phyloP scores from a whole-genome alignment of 2,797 vertebrate species.

The Strix occidentalis region DNA sequence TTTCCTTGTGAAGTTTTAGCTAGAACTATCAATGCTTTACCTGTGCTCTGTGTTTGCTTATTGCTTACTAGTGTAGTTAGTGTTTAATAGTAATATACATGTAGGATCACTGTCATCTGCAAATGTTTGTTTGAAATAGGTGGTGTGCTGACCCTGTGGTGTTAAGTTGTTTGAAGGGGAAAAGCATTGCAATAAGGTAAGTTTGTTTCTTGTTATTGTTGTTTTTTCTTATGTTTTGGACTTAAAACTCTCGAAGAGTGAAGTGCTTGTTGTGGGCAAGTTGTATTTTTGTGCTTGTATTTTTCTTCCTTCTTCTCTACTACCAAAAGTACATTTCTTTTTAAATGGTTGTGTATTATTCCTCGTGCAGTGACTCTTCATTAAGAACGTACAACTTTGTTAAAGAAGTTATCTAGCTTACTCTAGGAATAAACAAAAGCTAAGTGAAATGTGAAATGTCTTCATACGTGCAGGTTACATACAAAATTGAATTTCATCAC shows the following conservation, averaged over 20 bases:
- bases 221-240: not conserved
- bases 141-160: slow-evolving; percentile 87
- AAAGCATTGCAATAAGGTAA: slow-evolving; percentile 83
- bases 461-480: not conserved
- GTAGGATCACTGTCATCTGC: not conserved
- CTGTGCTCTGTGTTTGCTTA: not conserved
- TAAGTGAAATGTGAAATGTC: not conserved
- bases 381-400: not conserved
- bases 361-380: not conserved
- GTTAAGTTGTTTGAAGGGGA: slow-evolving; percentile 82
- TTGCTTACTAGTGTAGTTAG: not conserved
- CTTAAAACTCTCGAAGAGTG: not conserved
- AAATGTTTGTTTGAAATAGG: slow-evolving; percentile 70
- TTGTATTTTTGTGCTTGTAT: not conserved
- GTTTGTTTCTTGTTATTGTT: not conserved
- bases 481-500: not conserved
- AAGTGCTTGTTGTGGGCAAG: not conserved
- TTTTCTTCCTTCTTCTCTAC: not conserved
- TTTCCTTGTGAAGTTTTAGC: not conserved
- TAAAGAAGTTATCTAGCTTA: not conserved
- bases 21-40: not conserved
- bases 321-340: not conserved
- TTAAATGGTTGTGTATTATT: not conserved
- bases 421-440: not conserved
- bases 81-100: not conserved